Evolutionary conservation across 2,113 vertebrate species (phyloP), one percentile per base, ranked within the genome.

Genomic region (Rafetus swinhoei): DNA sequence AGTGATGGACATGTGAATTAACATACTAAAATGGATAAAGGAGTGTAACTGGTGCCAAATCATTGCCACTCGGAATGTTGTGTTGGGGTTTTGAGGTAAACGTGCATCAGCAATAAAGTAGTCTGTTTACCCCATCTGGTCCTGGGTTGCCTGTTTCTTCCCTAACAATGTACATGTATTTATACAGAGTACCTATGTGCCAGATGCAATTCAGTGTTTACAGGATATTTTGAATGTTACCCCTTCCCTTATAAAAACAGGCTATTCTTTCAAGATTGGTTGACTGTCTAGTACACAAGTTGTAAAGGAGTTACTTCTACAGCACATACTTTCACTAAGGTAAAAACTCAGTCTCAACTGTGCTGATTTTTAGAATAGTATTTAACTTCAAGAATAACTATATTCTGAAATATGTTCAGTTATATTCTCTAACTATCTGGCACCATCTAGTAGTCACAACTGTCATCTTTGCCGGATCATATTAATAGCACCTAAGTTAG

Each of bases 361-460:
- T 81, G n/a, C 9, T 35, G 65, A 72, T 62, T 87, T 81, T 7
- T 76, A 8, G 13, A 81, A 29, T 27, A 87, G 79, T 3, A 4
- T 83, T 95, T 89, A 56, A 91, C n/a, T 79, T 90, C 53, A 89
- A 50, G 14, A 29, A 14, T 45, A 94, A 32, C 62, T 92, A 80
- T 21, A 24, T 0, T 1, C 1, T 21, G 60, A 82, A 95, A 85
- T 77, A 77, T 4, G 1, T 1, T 52, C 81, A 80, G 2, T 59
- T 11, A 24, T 57, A 90, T 93, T 96, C 90, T 83, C 83, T 81
- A 96, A 96, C 94, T 96, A 97, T 97, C 94, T 97, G 96, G 97
- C 97, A 97, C 97, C 97, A 97, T 84, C 97, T 97, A 97, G 97
- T 96, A 97, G 96, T 83, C 94, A 89, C 0, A 79, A 55, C 29